Conservation (phyloP, 2,113 vertebrate species). For the Indicator indicator region DNA sequence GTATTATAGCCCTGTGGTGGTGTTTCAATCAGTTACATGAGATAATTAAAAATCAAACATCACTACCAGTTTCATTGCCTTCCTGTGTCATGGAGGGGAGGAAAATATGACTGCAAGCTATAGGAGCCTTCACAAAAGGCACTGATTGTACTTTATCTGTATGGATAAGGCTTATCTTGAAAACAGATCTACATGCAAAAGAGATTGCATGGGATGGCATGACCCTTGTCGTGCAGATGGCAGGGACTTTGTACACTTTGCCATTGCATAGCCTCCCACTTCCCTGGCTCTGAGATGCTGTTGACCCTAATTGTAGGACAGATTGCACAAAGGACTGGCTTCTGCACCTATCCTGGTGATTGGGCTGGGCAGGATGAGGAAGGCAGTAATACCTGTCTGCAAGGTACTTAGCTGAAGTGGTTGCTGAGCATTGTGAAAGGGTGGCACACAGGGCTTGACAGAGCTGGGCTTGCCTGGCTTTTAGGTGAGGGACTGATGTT, state of each 20-base stretch:
- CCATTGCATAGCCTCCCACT: background rate
- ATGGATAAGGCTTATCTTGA: background rate
- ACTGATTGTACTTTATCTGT: background rate
- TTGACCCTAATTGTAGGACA: background rate
- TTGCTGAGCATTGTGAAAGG: background rate
- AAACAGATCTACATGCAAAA: background rate
- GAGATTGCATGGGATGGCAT: background rate
- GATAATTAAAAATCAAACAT: background rate
- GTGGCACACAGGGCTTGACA: background rate
- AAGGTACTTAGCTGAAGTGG: background rate
- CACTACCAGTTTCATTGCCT: background rate
- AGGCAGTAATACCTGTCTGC: background rate
- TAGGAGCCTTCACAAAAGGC: background rate
- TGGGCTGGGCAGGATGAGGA: background rate
- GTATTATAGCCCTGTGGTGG: rapidly evolving
- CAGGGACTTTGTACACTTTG: background rate
- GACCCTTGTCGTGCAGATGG: background rate
- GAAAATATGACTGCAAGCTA: background rate
- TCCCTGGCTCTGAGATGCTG: background rate
- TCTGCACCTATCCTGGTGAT: background rate
- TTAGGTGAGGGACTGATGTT: too few relatives aligned
- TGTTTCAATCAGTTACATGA: background rate
- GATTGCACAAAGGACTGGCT: background rate
- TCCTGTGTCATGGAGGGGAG: background rate
- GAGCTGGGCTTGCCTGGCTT: background rate